A percentile compares a stretch with the other conserved stretches of the same genome.
These are phyloP conservation scores for Scaptomyza flava DNA, from an alignment of 2,888 invertebrate genomes.

Conservation along the genomic window DNA sequence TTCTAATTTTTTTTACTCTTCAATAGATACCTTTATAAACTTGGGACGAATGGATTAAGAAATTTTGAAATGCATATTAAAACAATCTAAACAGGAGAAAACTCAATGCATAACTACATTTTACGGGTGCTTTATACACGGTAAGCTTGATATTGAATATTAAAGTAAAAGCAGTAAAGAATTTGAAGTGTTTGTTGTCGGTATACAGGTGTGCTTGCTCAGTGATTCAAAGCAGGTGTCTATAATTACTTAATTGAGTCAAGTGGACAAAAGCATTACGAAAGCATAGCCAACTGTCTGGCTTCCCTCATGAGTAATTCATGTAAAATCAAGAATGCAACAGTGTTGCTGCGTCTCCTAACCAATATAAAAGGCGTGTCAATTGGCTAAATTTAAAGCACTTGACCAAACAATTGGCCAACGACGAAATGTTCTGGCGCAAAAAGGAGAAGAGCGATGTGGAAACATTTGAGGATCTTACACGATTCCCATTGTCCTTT, in stretches of 20 bases:
- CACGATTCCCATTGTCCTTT: constrained; percentile 66
- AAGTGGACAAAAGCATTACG: not conserved
- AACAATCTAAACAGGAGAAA: no score
- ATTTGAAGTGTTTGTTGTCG: constrained; percentile 8
- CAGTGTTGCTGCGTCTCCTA: no score
- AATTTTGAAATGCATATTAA: no score
- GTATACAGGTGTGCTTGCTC: not conserved
- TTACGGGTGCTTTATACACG: not conserved
- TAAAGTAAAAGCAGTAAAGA: constrained; percentile 7
- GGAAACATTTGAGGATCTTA: constrained; percentile 64
- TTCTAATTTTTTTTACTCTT: no score
- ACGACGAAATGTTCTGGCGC: constrained; percentile 44
- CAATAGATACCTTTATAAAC: no score
- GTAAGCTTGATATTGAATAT: not conserved
- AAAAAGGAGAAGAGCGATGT: constrained; percentile 31
- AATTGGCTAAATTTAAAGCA: not conserved
- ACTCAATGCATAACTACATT: no score
- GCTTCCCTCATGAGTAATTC: constrained; percentile 62
- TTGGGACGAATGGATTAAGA: no score
- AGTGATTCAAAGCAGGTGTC: constrained; percentile 52
- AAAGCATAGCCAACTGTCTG: constrained; percentile 31
- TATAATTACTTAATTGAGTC: constrained; percentile 50
- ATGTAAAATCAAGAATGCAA: constrained; percentile 17
- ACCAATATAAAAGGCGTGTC: constrained; percentile 36
- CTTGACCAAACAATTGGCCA: not conserved